Percentiles rank a stretch among this genome's conserved stretches.
phyloP scores from a whole-genome alignment of 2,888 invertebrate species.

The Andrena fulva region DNA sequence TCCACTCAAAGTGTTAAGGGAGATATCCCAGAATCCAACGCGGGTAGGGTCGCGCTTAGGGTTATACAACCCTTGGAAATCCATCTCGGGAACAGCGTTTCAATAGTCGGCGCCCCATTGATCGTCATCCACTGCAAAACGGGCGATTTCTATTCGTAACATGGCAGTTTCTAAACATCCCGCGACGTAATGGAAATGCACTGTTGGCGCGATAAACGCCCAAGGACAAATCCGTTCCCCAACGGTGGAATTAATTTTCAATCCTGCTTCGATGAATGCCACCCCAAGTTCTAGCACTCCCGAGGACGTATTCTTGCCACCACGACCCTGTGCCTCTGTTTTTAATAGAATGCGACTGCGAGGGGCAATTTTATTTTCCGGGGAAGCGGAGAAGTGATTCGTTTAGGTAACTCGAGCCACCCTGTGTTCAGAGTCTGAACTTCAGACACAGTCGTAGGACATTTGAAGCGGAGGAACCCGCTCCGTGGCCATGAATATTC shows the following conservation, averaged over 20 bases:
- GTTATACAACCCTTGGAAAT: slow-evolving; percentile 28
- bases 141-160: slow-evolving; percentile 33
- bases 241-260: no score
- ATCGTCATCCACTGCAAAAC: slow-evolving; percentile 23
- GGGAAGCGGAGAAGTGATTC: no score
- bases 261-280: no score
- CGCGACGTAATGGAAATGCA: background rate
- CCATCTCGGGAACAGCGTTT: slow-evolving; percentile 19
- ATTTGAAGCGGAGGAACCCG: no score
- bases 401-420: no score
- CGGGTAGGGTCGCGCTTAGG: background rate
- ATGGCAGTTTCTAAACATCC: background rate
- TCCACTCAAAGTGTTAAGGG: slow-evolving; percentile 40
- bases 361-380: background rate
- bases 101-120: slow-evolving; percentile 15
- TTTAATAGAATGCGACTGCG: background rate
- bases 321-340: background rate
- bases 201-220: background rate
- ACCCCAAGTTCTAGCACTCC: no score
- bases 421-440: no score
- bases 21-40: slow-evolving; percentile 44
- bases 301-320: no score
- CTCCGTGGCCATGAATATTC: no score
- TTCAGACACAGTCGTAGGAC: no score
- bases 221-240: background rate